phyloP scores from a whole-genome alignment of 2,797 vertebrate species.

The Falco naumanni region DNA sequence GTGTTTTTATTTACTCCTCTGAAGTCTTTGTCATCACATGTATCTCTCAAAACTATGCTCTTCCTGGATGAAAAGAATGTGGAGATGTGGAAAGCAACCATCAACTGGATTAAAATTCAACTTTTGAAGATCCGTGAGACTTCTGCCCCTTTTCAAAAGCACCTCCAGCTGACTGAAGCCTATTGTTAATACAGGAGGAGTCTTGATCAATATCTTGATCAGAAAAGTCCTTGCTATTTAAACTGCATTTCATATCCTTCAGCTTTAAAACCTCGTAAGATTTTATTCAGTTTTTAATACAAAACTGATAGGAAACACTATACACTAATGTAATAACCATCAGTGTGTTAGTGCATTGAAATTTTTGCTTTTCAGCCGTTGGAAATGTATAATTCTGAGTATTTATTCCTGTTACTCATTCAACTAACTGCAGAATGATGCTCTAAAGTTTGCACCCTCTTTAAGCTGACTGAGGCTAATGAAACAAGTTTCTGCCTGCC shows the following conservation, averaged over 20 bases:
- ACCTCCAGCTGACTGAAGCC: neutral
- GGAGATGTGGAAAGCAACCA: neutral
- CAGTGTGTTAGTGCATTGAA: neutral
- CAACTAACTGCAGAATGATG: neutral
- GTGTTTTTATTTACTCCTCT: neutral
- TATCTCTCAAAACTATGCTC: neutral
- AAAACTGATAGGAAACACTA: neutral
- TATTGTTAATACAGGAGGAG: neutral
- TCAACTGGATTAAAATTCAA: neutral
- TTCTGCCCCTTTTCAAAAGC: neutral
- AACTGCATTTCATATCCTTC: neutral
- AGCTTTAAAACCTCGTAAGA: neutral
- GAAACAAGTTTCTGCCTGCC: neutral
- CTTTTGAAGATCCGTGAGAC: neutral
- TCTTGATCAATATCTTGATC: neutral
- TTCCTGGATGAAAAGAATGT: neutral
- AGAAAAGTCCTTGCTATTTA: neutral
- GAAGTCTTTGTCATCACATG: neutral
- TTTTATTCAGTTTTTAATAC: neutral
- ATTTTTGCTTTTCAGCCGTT: neutral
- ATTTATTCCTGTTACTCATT: neutral
- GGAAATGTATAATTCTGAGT: neutral
- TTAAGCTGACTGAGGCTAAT: neutral
- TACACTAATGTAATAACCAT: neutral
- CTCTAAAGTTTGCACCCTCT: neutral